phyloP scores from a whole-genome alignment of 2,113 vertebrate genomes.

The mouse (Mus musculus) region DNA sequence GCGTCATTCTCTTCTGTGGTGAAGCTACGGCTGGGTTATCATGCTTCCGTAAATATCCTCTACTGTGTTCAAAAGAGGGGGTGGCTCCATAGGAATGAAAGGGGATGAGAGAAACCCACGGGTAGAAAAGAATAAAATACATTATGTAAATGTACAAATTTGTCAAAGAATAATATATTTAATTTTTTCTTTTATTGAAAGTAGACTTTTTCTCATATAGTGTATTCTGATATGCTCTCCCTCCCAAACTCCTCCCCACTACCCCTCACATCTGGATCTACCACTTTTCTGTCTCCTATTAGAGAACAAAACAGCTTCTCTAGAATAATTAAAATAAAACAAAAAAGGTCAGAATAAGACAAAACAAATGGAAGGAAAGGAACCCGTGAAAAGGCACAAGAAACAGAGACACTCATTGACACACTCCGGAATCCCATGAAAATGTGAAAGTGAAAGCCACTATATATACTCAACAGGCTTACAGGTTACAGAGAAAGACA shows the following conservation, averaged over 20 bases:
- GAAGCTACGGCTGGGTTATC: neutral
- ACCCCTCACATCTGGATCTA: neutral
- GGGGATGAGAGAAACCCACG: neutral
- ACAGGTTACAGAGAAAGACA: neutral
- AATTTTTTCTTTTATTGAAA: neutral
- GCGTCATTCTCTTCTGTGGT: neutral
- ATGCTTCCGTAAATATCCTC: neutral
- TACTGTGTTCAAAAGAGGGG: neutral
- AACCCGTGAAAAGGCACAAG: neutral
- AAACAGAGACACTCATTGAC: neutral
- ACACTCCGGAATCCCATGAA: neutral
- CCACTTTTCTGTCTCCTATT: neutral
- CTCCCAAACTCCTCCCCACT: neutral
- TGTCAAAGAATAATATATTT: neutral
- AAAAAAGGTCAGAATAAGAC: neutral
- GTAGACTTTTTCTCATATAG: neutral
- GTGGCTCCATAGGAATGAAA: neutral
- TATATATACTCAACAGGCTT: neutral
- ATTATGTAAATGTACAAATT: neutral
- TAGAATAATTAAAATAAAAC: neutral
- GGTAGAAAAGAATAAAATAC: neutral
- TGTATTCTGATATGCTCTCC: neutral
- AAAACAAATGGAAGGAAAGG: neutral
- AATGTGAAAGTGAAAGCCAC: neutral
- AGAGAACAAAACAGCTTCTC: neutral